Evolutionary conservation across 2,113 vertebrate species (phyloP).

Genomic region (Heterotilapia buettikoferi): DNA sequence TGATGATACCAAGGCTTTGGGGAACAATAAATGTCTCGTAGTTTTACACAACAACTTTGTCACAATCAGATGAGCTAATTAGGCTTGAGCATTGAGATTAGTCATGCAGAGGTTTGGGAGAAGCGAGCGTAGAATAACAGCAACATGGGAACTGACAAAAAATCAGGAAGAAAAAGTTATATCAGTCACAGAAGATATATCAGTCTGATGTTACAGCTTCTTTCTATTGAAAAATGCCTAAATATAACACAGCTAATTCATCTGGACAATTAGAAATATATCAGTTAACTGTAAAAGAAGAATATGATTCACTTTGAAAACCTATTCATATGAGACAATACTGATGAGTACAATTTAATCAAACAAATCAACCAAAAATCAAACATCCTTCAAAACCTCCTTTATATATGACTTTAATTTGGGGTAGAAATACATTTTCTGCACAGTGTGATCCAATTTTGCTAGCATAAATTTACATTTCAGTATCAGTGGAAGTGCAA

Average conservation of each 20-base stretch:
- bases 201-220: background rate
- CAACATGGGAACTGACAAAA: background rate
- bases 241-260: background rate
- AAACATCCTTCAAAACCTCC: background rate
- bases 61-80: slow-evolving; percentile 68
- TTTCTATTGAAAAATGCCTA: background rate
- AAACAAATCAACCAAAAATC: background rate
- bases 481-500: background rate
- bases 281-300: background rate
- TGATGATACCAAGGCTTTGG: slow-evolving; percentile 32
- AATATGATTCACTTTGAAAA: background rate
- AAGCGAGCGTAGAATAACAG: background rate
- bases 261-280: background rate
- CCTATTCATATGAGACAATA: background rate
- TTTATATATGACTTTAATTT: background rate
- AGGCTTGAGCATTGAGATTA: slow-evolving; percentile 54
- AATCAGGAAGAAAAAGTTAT: background rate
- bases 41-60: slow-evolving; percentile 43
- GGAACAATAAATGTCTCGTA: slow-evolving; percentile 34
- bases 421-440: background rate
- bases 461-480: background rate
- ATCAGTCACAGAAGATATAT: background rate
- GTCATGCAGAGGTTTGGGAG: slow-evolving; percentile 13
- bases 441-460: background rate
- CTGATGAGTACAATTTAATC: background rate